These are phyloP conservation scores for Ceramica pisi DNA, from an alignment of 2,888 invertebrate species.

Conservation along the genomic window DNA sequence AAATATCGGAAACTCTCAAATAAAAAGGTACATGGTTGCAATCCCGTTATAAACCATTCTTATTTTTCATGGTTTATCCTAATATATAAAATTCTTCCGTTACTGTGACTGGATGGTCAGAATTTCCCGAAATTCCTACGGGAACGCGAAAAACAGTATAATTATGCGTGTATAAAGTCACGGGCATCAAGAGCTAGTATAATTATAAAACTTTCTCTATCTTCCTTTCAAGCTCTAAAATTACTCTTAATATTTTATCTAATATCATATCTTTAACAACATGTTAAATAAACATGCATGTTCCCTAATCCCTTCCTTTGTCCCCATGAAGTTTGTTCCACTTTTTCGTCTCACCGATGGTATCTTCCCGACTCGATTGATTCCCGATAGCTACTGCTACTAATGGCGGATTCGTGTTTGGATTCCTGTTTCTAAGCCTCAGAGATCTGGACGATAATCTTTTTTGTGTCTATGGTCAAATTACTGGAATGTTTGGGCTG, in stretches of 20 bases:
- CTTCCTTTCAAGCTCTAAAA: neutral
- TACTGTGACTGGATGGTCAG: no score
- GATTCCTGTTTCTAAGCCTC: slow-evolving; percentile 80
- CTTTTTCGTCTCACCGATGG: slow-evolving; percentile 44
- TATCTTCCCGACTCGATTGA: slow-evolving; percentile 76
- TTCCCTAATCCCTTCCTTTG: neutral
- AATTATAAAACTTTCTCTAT: no score
- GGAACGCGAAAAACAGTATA: no score
- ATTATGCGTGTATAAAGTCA: no score
- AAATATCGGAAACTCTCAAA: no score
- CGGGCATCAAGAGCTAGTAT: no score
- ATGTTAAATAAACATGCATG: neutral
- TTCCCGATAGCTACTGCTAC: slow-evolving; percentile 86
- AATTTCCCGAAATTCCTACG: no score
- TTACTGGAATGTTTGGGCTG: slow-evolving; percentile 41
- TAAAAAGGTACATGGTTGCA: no score
- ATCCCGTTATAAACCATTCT: no score
- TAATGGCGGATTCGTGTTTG: slow-evolving; percentile 88
- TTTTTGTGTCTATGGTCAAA: slow-evolving; percentile 49
- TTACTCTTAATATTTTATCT: neutral
- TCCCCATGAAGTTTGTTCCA: slow-evolving; percentile 8
- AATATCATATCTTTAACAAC: neutral
- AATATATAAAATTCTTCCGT: no score
- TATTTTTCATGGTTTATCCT: no score
- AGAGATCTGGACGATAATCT: slow-evolving; percentile 48